Conservation (phyloP, 1,140 invertebrate genomes). For the Hypothenemus hampei region DNA sequence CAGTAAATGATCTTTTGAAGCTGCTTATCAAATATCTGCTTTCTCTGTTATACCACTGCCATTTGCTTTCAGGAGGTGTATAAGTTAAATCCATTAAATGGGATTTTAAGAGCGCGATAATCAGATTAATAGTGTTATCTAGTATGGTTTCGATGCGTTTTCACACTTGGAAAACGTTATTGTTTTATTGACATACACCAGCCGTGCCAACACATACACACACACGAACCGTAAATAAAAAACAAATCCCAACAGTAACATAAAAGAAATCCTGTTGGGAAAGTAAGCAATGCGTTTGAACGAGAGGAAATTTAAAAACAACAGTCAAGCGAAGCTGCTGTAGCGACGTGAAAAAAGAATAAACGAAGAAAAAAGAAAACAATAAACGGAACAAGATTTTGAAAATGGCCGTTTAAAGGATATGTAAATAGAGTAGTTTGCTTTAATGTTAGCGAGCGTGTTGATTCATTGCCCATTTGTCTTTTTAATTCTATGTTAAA, state of each 20-base stretch:
- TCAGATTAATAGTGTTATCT: too few species aligned
- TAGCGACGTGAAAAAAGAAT: conserved; percentile 13
- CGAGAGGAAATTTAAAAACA: conserved; percentile 26
- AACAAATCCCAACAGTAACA: conserved; percentile 17
- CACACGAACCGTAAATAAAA: conserved; percentile 17
- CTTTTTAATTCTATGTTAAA: too few species aligned
- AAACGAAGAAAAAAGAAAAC: conserved; percentile 20
- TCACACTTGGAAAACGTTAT: too few species aligned
- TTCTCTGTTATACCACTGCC: background rate
- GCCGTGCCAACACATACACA: background rate
- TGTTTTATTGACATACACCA: conserved; percentile 1
- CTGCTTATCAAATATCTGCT: too few species aligned
- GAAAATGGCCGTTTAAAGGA: background rate
- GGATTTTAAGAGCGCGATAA: background rate
- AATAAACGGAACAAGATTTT: conserved; percentile 19
- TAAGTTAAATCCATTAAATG: background rate
- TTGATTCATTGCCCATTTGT: conserved; percentile 5
- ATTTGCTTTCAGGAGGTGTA: too few species aligned
- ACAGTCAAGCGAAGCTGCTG: conserved; percentile 12
- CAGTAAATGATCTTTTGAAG: too few species aligned
- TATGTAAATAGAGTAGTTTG: conserved; percentile 14
- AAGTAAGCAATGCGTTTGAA: conserved; percentile 25
- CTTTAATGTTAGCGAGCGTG: conserved; percentile 12
- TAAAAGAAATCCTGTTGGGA: conserved; percentile 19
- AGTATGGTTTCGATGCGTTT: too few species aligned